Percentiles rank a stretch among this genome's conserved stretches.
Conservation (phyloP, 2,888 invertebrate species). For the Sialis fuliginosa region DNA sequence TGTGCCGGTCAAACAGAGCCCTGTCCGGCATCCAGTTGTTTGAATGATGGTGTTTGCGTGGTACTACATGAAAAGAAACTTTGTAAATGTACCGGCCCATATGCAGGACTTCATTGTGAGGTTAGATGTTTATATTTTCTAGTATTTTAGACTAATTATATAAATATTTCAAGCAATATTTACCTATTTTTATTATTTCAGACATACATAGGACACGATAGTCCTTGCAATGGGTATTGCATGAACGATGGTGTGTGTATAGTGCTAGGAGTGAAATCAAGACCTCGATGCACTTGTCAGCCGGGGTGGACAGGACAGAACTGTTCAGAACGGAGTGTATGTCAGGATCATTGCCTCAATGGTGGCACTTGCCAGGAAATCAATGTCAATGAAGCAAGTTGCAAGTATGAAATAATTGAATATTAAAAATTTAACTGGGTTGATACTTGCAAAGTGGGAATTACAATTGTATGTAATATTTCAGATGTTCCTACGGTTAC, state of each 20-base stretch:
- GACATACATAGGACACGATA: constrained; percentile 37
- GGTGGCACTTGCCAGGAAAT: constrained; percentile 30
- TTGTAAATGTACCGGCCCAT: constrained; percentile 34
- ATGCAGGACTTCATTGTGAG: constrained; percentile 34
- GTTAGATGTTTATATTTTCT: constrained; percentile 15
- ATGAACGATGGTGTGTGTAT: constrained; percentile 40
- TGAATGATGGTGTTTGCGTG: constrained; percentile 36
- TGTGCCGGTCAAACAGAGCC: constrained; percentile 13
- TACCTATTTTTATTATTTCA: constrained; percentile 9
- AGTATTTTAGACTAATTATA: constrained; percentile 6
- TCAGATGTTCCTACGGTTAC: neutral
- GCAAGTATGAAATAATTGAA: constrained; percentile 20
- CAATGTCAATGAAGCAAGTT: constrained; percentile 20
- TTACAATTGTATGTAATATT: neutral
- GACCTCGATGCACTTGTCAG: constrained; percentile 35
- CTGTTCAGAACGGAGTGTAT: constrained; percentile 31
- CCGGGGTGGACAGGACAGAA: constrained; percentile 35
- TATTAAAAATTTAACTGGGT: neutral
- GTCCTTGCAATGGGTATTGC: constrained; percentile 40
- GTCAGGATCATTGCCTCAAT: constrained; percentile 31
- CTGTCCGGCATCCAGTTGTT: constrained; percentile 27
- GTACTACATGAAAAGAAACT: constrained; percentile 25
- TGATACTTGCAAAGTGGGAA: neutral
- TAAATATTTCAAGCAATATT: neutral
- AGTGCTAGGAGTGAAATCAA: constrained; percentile 26